These are phyloP conservation scores for Rugalucina vietnamica DNA, from an alignment of 2,888 invertebrate genomes.

Conservation along the genomic window DNA sequence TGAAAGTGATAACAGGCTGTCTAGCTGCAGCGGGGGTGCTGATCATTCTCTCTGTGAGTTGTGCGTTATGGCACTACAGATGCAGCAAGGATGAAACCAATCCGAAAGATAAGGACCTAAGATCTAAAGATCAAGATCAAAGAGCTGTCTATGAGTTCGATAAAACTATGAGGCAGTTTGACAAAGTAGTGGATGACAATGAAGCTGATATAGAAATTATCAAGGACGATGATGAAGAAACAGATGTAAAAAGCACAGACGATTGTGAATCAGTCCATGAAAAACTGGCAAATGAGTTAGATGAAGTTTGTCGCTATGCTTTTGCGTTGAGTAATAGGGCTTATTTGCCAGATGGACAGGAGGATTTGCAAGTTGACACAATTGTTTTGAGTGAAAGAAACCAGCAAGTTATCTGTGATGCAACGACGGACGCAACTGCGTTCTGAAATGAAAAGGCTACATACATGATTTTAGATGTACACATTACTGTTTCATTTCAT, in stretches of 20 bases:
- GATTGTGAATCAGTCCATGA: not conserved
- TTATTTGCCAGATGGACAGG: not conserved
- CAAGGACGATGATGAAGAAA: not conserved
- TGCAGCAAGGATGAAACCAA: conserved; percentile 48
- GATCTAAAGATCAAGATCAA: no score
- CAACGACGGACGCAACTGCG: not conserved
- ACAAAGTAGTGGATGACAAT: not conserved
- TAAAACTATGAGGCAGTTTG: conserved; percentile 41
- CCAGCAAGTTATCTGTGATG: not conserved
- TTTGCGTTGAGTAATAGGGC: not conserved
- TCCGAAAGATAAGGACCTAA: conserved; percentile 30
- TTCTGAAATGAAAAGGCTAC: no score
- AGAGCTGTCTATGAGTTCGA: conserved; percentile 46
- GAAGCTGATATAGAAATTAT: not conserved
- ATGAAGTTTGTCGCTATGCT: not conserved
- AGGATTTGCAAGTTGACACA: not conserved
- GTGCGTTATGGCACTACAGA: conserved; percentile 28
- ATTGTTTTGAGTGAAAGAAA: not conserved
- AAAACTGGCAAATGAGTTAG: not conserved
- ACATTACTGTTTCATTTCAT: no score
- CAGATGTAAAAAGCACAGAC: no score
- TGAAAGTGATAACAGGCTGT: conserved; percentile 64
- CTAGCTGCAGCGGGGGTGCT: conserved; percentile 58
- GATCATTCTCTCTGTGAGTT: conserved; percentile 38
- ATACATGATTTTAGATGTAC: no score